A percentile compares a stretch with the other conserved stretches of the same genome.
These are phyloP conservation scores for Taxidea taxus DNA, from an alignment of 2,113 vertebrate genomes.

Conservation along the genomic window DNA sequence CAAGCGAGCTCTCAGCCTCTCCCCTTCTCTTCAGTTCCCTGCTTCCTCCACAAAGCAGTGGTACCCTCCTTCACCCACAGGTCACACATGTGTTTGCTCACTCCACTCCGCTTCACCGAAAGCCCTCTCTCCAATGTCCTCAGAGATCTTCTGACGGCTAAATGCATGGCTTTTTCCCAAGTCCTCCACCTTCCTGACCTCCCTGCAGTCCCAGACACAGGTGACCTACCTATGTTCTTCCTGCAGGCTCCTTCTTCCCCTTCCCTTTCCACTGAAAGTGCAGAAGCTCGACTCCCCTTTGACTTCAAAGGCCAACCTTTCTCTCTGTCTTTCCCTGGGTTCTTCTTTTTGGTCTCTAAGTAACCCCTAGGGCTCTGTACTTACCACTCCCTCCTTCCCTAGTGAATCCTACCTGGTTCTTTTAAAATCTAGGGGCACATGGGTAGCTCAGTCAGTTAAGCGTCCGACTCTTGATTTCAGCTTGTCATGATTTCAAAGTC, in stretches of 20 bases:
- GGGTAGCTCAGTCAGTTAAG: neutral
- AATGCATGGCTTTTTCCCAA: neutral
- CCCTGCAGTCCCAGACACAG: neutral
- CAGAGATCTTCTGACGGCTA: neutral
- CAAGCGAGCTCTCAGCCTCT: neutral
- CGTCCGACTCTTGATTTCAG: neutral
- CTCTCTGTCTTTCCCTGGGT: neutral
- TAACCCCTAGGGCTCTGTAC: neutral
- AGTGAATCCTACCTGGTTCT: neutral
- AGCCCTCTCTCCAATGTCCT: neutral
- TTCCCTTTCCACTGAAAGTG: neutral
- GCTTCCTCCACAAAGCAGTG: neutral
- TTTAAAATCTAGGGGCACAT: neutral
- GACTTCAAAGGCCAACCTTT: neutral
- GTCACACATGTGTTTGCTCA: neutral
- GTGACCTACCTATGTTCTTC: neutral
- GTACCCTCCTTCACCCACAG: neutral
- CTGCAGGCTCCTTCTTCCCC: neutral
- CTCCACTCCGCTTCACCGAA: neutral
- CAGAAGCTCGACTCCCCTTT: neutral
- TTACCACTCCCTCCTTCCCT: constrained; percentile 1
- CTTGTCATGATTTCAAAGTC: neutral
- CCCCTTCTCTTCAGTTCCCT: neutral
- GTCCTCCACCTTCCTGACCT: neutral
- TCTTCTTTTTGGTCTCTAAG: neutral